A percentile compares a stretch with the other conserved stretches of the same genome.
Conservation (phyloP, 2,113 vertebrate genomes). For the Laticauda colubrina region DNA sequence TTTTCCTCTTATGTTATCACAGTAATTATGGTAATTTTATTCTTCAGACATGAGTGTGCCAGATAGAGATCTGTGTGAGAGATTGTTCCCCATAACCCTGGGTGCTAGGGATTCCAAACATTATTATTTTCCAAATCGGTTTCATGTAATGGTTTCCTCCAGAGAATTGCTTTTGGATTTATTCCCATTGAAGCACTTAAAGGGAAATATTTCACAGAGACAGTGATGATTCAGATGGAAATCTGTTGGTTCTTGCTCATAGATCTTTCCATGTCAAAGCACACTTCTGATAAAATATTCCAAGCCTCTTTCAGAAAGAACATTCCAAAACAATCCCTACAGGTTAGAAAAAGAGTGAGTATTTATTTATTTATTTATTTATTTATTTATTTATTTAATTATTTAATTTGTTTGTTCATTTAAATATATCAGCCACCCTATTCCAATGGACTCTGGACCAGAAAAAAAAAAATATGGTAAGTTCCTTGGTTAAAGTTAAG, state of each 20-base stretch:
- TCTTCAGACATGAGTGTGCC: conserved; percentile 38
- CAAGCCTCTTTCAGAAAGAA: not conserved
- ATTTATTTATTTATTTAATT: not conserved
- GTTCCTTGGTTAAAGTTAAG: not conserved
- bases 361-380: not conserved
- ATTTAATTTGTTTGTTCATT: not conserved
- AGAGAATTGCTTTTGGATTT: not conserved
- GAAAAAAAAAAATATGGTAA: not conserved
- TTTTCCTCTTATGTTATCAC: conserved; percentile 33
- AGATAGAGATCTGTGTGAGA: not conserved
- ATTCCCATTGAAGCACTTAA: not conserved
- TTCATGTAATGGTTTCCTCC: not conserved
- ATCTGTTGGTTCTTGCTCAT: not conserved
- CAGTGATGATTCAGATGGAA: not conserved
- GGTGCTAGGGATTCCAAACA: not conserved
- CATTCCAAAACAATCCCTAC: not conserved
- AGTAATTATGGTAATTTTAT: conserved; percentile 18
- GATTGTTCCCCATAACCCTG: not conserved
- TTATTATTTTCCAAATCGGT: conserved; percentile 10
- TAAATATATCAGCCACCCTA: not conserved
- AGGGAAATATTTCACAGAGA: not conserved
- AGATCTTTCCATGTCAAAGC: not conserved
- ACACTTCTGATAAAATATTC: not conserved
- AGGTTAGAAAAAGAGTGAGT: not conserved
- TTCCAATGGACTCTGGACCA: not conserved